Percentiles rank a stretch among this genome's conserved stretches.
These are phyloP conservation scores for Cotesia congregata DNA, from an alignment of 2,888 invertebrate genomes.

Conservation along the genomic window DNA sequence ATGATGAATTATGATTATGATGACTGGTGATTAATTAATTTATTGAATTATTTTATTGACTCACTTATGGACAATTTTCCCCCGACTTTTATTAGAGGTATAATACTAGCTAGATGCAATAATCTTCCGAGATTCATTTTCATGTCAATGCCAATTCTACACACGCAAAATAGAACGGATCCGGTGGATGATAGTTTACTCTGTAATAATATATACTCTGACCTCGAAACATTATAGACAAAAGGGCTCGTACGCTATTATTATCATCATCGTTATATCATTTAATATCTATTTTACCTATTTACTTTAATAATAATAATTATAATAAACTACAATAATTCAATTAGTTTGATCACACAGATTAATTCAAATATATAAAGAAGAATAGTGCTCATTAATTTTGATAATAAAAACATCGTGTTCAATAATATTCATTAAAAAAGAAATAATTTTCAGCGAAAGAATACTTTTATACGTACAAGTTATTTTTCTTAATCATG, in stretches of 20 bases:
- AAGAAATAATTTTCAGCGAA: no score
- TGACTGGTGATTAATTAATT: background rate
- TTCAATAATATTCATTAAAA: no score
- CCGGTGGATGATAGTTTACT: background rate
- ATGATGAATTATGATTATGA: slow-evolving; percentile 2
- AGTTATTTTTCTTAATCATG: no score
- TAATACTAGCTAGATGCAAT: slow-evolving; percentile 2
- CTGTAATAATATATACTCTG: background rate
- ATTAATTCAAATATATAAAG: no score
- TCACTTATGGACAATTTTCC: background rate
- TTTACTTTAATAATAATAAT: background rate
- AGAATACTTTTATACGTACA: no score
- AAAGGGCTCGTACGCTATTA: background rate
- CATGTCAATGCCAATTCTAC: slow-evolving; percentile 37
- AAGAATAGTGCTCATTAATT: no score
- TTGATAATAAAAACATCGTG: no score
- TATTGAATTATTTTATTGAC: background rate
- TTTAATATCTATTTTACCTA: background rate
- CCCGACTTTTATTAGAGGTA: slow-evolving; percentile 5
- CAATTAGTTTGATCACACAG: no score
- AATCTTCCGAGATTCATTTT: slow-evolving; percentile 25
- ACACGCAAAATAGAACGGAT: slow-evolving; percentile 33
- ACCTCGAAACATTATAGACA: background rate
- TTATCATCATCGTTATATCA: background rate
- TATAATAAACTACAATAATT: no score